phyloP scores from a whole-genome alignment of 1,140 invertebrate genomes.

The Spodoptera frugiperda region DNA sequence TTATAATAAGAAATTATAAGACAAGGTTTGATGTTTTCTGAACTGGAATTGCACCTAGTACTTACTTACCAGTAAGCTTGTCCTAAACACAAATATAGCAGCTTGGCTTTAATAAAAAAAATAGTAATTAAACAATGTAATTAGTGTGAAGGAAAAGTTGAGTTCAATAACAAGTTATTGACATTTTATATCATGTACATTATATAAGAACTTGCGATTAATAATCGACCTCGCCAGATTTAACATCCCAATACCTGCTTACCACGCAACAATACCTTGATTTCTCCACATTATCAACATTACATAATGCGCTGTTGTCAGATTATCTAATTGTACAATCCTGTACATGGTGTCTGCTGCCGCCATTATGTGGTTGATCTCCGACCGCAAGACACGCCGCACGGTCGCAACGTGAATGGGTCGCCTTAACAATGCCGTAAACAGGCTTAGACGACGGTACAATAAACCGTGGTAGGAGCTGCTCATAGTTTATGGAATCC shows the following conservation, averaged over 20 bases:
- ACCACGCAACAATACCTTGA: not conserved
- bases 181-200: too few species aligned
- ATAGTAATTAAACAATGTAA: too few species aligned
- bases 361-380: slow-evolving; percentile 30
- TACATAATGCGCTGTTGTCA: slow-evolving; percentile 5
- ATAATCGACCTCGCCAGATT: too few species aligned
- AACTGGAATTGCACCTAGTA: too few species aligned
- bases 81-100: too few species aligned
- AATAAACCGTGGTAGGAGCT: slow-evolving; percentile 1
- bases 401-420: slow-evolving; percentile 21
- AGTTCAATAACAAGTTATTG: too few species aligned
- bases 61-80: too few species aligned
- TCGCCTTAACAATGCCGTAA: slow-evolving; percentile 33
- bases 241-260: not conserved
- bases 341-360: not conserved
- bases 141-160: too few species aligned
- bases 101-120: too few species aligned
- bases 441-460: slow-evolving; percentile 5
- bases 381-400: slow-evolving; percentile 30
- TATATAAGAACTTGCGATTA: too few species aligned
- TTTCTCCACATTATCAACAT: not conserved
- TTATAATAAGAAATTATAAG: too few species aligned
- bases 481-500: slow-evolving; percentile 10
- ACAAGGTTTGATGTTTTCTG: too few species aligned
- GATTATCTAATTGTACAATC: slow-evolving; percentile 22